Evolutionary conservation across 2,113 vertebrate species (phyloP).

Genomic region (Mobula hypostoma): DNA sequence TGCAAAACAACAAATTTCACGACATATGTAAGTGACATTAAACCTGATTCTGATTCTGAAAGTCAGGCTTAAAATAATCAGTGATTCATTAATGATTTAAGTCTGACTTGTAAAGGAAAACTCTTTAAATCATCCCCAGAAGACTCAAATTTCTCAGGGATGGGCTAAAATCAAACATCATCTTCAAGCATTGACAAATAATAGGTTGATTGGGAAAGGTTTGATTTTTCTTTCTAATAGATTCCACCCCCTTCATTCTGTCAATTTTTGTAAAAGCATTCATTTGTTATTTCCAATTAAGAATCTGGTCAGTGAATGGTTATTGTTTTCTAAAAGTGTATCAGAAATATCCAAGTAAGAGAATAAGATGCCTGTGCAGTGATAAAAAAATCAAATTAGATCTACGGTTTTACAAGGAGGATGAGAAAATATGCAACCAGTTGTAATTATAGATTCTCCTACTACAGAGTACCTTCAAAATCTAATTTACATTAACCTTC

Average conservation of each 20-base stretch:
- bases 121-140: neutral
- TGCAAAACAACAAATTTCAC: no score
- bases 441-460: constrained; percentile 36
- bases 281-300: no score
- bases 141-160: neutral
- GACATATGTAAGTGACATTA: no score
- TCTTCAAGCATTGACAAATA: neutral
- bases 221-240: no score
- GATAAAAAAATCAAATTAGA: constrained; percentile 34
- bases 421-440: constrained; percentile 35
- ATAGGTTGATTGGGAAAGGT: neutral
- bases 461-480: constrained; percentile 35
- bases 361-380: neutral
- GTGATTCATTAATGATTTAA: neutral
- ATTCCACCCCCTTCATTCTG: no score
- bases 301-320: no score
- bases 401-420: neutral
- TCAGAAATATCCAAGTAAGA: neutral
- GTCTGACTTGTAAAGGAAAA: neutral
- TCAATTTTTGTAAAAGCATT: no score
- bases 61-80: neutral
- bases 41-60: neutral
- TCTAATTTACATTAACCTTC: constrained; percentile 37
- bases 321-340: neutral
- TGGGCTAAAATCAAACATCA: constrained; percentile 4